Base-by-base conservation (phyloP, 1,140 invertebrate genomes). In the Brachionus asplanchnoidis region DNA sequence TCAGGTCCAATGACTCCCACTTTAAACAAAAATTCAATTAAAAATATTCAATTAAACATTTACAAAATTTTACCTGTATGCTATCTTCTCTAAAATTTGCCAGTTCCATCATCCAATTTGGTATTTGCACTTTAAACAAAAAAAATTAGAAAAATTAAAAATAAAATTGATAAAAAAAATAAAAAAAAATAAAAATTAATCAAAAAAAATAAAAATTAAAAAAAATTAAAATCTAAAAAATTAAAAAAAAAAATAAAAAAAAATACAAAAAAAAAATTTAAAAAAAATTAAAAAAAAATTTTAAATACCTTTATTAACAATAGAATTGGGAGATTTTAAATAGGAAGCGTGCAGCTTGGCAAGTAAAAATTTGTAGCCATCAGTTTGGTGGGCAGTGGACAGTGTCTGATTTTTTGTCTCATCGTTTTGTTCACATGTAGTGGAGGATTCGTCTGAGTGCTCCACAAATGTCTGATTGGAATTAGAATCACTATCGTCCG, bases 321-420 rank as follows among this genome's bases (percentile, higher is more conserved):
- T 73, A 36, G 68, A 73, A 73, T 73, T 40, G 0, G 68, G 68
- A 42, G 68, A 73, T 73, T 73, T 73, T 20, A 73, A 42, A 73
- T 73, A 73, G 6, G 68, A 42, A 20, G 68, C 3, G 17, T 42
- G 8, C 6, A 73, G 9, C 8, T 42, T 42, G 14, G 32, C 32
- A 8, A 73, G 14, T 23, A 73, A n/a, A 40, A n/a, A 17, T 40
- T 40, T 40, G 32, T 73, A 73, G 28, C 68, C 20, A 95, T 89
- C 95, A 94, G 85, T 94, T 93, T 88, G 97, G 9, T 60, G 6
- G 2, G 6, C 9, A 6, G n/a, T 20, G 53, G 14, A 53, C 17
- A 7, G 0, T 53, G 17, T 17, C 7, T 60, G n/a, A 60, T 23
- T 20, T 60, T 60, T 60, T n/a, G 17, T 7, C 53, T 60, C 53